Evolutionary conservation across 1,140 invertebrate species (phyloP).

Genomic region (Arctopsyche grandis): DNA sequence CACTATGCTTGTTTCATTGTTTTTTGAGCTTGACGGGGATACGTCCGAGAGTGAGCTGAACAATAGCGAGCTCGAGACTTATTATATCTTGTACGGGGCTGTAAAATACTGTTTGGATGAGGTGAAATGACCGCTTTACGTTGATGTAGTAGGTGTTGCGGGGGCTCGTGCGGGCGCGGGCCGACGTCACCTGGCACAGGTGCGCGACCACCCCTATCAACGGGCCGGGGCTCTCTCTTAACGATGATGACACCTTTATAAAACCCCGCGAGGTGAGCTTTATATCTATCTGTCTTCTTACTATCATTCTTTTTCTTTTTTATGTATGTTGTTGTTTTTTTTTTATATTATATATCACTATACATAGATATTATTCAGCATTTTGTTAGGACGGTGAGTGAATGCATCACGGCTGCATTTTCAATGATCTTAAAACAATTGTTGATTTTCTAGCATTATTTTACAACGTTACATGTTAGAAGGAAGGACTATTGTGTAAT

Average conservation of each 20-base stretch:
- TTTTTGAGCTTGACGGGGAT: neutral
- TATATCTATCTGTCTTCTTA: conserved; percentile 55
- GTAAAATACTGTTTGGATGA: neutral
- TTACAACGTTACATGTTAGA: conserved; percentile 40
- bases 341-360: neutral
- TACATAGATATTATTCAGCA: neutral
- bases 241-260: conserved; percentile 54
- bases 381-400: neutral
- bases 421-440: conserved; percentile 45
- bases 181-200: conserved; percentile 81
- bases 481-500: conserved; percentile 43
- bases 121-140: conserved; percentile 42
- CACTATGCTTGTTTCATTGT: neutral
- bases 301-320: conserved; percentile 11
- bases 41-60: too few relatives aligned
- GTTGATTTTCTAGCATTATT: conserved; percentile 35
- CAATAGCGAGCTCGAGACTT: too few relatives aligned
- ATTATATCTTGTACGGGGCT: too few relatives aligned
- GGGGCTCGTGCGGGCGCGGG: conserved; percentile 80
- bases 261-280: conserved; percentile 48
- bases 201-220: conserved; percentile 93
- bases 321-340: neutral
- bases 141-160: conserved; percentile 64
- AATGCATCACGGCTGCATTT: conserved; percentile 34
- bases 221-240: conserved; percentile 85